phyloP scores from a whole-genome alignment of 2,797 vertebrate species.

The Oreochromis grahami region DNA sequence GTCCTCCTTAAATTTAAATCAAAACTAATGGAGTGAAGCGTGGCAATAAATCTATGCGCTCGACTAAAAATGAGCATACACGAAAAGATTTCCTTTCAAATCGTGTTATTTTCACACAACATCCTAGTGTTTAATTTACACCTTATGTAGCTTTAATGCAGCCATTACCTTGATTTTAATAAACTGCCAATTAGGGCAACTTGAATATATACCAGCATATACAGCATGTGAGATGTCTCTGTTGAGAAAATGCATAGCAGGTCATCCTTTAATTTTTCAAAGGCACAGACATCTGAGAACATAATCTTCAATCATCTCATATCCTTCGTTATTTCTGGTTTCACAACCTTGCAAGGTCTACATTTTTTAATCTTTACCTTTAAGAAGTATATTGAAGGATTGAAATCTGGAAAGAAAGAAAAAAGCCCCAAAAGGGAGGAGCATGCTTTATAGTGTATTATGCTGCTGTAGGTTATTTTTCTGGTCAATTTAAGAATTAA shows the following conservation, averaged over 20 bases:
- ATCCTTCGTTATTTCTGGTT: not conserved
- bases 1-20: not conserved
- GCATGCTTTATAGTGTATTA: not conserved
- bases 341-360: not conserved
- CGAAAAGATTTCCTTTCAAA: not conserved
- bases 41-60: not conserved
- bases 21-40: not conserved
- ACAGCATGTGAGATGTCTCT: not conserved
- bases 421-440: not conserved
- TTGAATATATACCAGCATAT: not conserved
- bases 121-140: not conserved
- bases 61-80: not conserved
- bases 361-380: not conserved
- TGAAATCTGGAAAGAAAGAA: not conserved
- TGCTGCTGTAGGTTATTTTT: not conserved
- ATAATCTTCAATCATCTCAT: not conserved
- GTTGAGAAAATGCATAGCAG: not conserved
- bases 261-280: not conserved
- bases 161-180: not conserved
- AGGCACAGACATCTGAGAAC: not conserved
- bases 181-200: not conserved
- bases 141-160: not conserved
- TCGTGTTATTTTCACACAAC: not conserved
- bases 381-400: not conserved
- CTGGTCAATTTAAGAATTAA: not conserved